Evolutionary conservation across 2,797 vertebrate species (phyloP).

Genomic region (Acanthurus tractus): DNA sequence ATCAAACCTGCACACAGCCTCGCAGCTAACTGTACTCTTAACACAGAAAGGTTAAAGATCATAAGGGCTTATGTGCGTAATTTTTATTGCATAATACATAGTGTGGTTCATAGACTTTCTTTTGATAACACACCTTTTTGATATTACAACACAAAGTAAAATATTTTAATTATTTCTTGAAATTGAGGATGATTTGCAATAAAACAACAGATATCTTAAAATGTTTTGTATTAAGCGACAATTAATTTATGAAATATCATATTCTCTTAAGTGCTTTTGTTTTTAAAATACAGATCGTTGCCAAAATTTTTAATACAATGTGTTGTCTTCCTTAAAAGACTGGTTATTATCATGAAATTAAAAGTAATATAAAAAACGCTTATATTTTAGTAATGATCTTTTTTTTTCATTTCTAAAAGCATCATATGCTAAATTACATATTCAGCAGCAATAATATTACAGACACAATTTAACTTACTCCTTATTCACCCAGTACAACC

Average conservation of each 20-base stretch:
- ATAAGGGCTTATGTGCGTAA: constrained; percentile 46
- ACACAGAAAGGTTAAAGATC: constrained; percentile 76
- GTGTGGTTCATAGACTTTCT: constrained; percentile 4
- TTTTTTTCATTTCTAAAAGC: neutral
- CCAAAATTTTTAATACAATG: neutral
- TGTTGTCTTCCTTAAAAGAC: neutral
- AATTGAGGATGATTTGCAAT: neutral
- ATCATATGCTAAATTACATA: neutral
- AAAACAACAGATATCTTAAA: neutral
- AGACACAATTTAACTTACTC: constrained; percentile 35
- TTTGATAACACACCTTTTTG: neutral
- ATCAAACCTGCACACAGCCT: constrained; percentile 71
- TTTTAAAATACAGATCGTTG: neutral
- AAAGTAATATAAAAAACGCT: neutral
- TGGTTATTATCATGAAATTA: neutral
- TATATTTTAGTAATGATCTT: neutral
- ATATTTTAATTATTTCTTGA: neutral
- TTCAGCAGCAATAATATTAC: constrained; percentile 27
- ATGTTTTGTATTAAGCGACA: neutral
- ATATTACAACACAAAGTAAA: neutral
- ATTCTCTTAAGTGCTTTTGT: neutral
- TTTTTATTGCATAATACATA: constrained; percentile 61
- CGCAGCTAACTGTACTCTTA: constrained; percentile 67
- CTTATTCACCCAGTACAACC: constrained; percentile 33
- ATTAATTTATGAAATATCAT: neutral